Conservation (phyloP, 2,888 invertebrate species). For the Acanthoscelides obtectus region DNA sequence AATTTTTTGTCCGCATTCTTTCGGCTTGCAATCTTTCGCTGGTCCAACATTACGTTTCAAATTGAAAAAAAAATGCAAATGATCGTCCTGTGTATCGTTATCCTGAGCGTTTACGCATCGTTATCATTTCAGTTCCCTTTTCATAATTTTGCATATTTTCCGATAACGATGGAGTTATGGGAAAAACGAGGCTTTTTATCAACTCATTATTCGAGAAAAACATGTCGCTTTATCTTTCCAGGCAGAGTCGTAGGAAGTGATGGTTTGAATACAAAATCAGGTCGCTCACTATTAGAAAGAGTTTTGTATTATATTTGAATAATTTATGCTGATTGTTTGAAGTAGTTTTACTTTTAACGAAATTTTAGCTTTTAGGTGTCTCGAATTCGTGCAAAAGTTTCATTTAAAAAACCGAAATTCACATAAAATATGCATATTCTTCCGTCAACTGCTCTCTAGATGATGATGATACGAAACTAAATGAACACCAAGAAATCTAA, state of each 20-base stretch:
- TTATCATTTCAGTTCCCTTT: slow-evolving; percentile 28
- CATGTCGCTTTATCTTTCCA: slow-evolving; percentile 29
- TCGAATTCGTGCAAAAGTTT: too few relatives aligned
- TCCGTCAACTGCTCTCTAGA: too few relatives aligned
- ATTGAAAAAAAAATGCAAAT: neutral
- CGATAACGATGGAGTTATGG: slow-evolving; percentile 34
- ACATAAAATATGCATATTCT: too few relatives aligned
- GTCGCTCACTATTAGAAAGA: neutral
- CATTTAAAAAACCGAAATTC: too few relatives aligned
- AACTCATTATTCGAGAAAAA: slow-evolving; percentile 35
- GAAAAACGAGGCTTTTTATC: slow-evolving; percentile 34
- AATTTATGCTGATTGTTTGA: neutral
- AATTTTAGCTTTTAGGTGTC: too few relatives aligned
- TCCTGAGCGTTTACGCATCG: neutral
- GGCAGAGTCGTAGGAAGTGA: neutral
- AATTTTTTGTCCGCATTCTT: too few relatives aligned
- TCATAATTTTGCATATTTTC: slow-evolving; percentile 37
- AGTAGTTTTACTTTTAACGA: too few relatives aligned
- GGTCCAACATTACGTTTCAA: too few relatives aligned
- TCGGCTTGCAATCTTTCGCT: too few relatives aligned
- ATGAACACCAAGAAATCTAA: too few relatives aligned
- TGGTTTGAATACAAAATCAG: neutral
- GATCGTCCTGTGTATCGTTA: neutral
- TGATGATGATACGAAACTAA: too few relatives aligned
- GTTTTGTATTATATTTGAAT: neutral